Evolutionary conservation across 53 echinoderm and acorn worm species (phyloP), one percentile per base, ranked within the genome.

Genomic region (Temnopleurus reevesii): DNA sequence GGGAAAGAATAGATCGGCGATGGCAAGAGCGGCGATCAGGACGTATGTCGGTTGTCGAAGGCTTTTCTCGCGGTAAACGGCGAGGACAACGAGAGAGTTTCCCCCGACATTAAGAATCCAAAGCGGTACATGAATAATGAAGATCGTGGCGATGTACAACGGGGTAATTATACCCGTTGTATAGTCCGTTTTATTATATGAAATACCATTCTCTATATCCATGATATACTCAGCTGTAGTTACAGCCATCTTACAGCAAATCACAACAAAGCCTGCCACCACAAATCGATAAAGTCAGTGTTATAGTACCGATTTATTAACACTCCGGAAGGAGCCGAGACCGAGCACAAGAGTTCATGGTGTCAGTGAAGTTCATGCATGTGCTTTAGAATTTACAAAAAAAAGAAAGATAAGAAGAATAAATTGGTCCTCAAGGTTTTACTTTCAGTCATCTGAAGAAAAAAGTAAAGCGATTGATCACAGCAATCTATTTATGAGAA

Each of bases 21-120:
- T 76, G 54, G 93, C 91, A 31, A 93, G 80, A 44, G 91, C 89
- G 13, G 89, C 84, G 77, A 93, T 90, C 91, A 93, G 89, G 65
- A 24, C 24, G 47, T 91, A 89, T 12, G 91, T 76, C 65, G 66
- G 59, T 12, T 79, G 89, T 12, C 85, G 90, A 12, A 93, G 86
- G 24, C 41, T 65, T 34, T 77, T 91, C 46, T 93, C 91, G 28
- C 84, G 59, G 77, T 64, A 91, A 18, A 93, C 91, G 17, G 93
- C 77, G 45, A 93, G 60, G 83, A 91, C 41, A 43, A 93, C 91
- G 65, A 93, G 59, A 0, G 80, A 60, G 56, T 93, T 93, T 12
- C 93, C 80, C 28, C 55, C 41, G 27, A 93, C 88, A 1, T 66
- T 87, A 5, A 87, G 71, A 30, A 87, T 71, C 88, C 88, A 87